Evolutionary conservation across 1,140 invertebrate genomes (phyloP).

Genomic region (Pseudomyrmex pallidus): DNA sequence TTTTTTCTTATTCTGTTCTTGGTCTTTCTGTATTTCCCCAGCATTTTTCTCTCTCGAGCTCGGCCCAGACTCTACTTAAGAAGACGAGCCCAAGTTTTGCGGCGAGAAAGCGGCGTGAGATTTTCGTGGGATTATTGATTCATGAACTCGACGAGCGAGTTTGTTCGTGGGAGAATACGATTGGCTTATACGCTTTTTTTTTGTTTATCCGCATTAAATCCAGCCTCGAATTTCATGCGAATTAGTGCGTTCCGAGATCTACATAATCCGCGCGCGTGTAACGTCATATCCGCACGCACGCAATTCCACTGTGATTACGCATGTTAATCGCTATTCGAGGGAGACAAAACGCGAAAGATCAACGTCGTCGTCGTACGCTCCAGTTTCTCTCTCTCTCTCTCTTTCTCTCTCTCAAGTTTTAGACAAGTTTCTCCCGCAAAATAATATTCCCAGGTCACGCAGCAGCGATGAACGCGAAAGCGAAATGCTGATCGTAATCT

Average conservation of each 20-base stretch:
- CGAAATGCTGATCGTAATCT: constrained; percentile 60
- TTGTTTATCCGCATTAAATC: constrained; percentile 41
- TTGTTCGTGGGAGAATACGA: constrained; percentile 18
- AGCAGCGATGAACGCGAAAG: constrained; percentile 45
- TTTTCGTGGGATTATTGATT: constrained; percentile 73
- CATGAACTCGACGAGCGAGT: constrained; percentile 53
- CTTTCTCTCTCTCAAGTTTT: not conserved
- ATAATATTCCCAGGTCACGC: constrained; percentile 27
- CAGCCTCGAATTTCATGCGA: constrained; percentile 7
- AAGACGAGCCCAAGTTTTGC: constrained; percentile 45
- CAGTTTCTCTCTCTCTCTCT: not conserved
- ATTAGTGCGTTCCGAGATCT: constrained; percentile 1
- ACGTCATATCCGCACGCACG: not conserved
- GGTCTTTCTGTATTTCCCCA: constrained; percentile 19
- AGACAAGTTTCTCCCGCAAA: not conserved
- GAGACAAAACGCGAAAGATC: constrained; percentile 13
- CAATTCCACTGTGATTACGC: constrained; percentile 7
- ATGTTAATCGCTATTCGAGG: constrained; percentile 2
- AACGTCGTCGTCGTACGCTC: not conserved
- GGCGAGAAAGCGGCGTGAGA: constrained; percentile 60
- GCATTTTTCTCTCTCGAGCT: not conserved
- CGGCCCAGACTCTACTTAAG: constrained; percentile 48
- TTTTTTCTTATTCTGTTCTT: constrained; percentile 8
- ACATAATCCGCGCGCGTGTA: too few relatives aligned
- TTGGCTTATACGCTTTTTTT: constrained; percentile 10